phyloP scores from a whole-genome alignment of 2,113 vertebrate genomes.

The Dasyprocta punctata region DNA sequence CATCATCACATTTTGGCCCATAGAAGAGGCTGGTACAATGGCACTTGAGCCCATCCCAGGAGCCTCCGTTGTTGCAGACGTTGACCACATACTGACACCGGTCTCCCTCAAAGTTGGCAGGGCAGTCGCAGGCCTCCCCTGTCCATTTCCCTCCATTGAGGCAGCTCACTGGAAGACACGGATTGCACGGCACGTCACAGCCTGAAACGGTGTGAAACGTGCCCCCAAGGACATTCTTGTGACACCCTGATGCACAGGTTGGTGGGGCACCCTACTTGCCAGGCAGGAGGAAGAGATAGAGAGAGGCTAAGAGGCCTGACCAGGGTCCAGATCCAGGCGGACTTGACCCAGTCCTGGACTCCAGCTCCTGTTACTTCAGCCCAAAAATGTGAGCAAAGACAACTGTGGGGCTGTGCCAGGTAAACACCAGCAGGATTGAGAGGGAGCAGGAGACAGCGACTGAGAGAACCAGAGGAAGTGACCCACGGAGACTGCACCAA shows the following conservation, averaged over 20 bases:
- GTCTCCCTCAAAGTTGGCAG: neutral
- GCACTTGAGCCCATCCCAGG: neutral
- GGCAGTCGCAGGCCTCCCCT: accelerated
- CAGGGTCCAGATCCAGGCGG: neutral
- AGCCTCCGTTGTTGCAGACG: neutral
- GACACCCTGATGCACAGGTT: neutral
- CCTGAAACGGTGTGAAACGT: too few relatives aligned
- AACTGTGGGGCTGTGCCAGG: neutral
- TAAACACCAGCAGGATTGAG: neutral
- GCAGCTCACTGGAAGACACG: neutral
- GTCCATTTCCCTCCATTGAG: neutral
- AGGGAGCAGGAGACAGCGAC: neutral
- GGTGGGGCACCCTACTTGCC: too few relatives aligned
- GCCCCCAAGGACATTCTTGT: neutral
- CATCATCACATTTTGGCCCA: neutral
- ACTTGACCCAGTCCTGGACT: neutral
- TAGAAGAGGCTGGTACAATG: neutral
- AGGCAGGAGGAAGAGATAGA: neutral
- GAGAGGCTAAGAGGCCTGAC: neutral
- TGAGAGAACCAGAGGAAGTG: neutral
- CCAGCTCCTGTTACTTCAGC: neutral
- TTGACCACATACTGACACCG: accelerated
- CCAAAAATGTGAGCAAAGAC: neutral
- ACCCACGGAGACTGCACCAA: neutral
- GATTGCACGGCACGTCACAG: neutral